Evolutionary conservation across 2,888 invertebrate genomes (phyloP), one percentile per base, ranked within the genome.

Genomic region (Erpobdella octoculata): DNA sequence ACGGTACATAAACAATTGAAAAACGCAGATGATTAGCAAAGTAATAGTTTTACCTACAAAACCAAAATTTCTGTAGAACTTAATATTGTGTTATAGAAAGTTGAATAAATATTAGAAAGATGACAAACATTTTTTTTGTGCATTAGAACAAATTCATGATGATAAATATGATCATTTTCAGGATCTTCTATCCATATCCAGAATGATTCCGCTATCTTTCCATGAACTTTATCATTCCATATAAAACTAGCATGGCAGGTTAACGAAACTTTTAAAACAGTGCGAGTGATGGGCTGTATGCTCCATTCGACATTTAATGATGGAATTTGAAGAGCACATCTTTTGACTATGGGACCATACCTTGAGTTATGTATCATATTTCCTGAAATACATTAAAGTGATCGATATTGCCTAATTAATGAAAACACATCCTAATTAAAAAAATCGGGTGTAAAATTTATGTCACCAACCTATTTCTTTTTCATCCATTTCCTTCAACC

Each of bases 131-230:
- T 90, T 84, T 89, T 90, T 80, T 89, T 90, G 46, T 89, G 89
- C 37, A 94, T 85, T 28, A 90, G 87, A 82, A 96, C 91, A 79
- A 91, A 90, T 82, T 99, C 98, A 71, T 91, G 91, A 83, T 99
- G 97, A 83, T 97, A 94, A 83, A 98, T 95, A 76, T 89, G 89
- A 81, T 96, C 93, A 68, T 88, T 90, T 53, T 92, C 91, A 0
- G 95, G 91, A 84, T 98, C 96, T 83, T 97, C 96, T 37, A 99
- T 91, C 93, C 97, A 96, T 73, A 98, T 88, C 91, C 94, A 97
- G 84, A 94, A 99, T 0, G 91, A 88, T 83, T 96, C 93, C 0
- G 90, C 88, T 0, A 88, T 88, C 82, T 89, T 90, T 0, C 94
- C 92, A 80, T 96, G 94, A 64, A 93, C 87, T 58, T 62, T 89